Evolutionary conservation across 1,140 invertebrate genomes (phyloP), one percentile per base, ranked within the genome.

Genomic region (Drosophila navojoa): DNA sequence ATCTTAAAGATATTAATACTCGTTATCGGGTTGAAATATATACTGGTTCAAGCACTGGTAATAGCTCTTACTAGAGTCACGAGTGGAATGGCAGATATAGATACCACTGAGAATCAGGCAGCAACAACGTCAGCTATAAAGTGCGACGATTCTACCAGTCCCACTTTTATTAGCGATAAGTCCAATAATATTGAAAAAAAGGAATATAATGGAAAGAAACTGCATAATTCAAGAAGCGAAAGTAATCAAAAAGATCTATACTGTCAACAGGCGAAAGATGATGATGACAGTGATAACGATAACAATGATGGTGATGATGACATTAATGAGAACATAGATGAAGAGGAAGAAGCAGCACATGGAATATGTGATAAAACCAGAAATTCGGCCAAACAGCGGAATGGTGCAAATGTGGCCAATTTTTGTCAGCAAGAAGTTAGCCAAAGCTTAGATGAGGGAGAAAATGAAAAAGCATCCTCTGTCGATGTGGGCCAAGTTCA

Each of bases 31-130:
- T n/a, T 55, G 45, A 10, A 44, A 5, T 19, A 47, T 19, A 16
- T 27, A 22, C 47, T 54, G 35, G n/a, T 35, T 22, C 50, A 42
- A 22, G 47, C 38, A 29, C 9, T 55, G 10, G 3, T 13, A 52
- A 25, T 35, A 9, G 19, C 25, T 50, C 9, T 29, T 7, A 13
- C 38, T 38, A 10, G 35, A 45, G 45, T n/a, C 16, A 19, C 42
- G 66, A 69, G 2, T 38, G 35, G 63, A 44, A 86, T 86, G 82
- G 84, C 76, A 50, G 54, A 42, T 4, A 38, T 38, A 11, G 52
- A 82, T 38, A 67, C 9, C 64, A 60, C 9, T 45, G 3, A 16
- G n/a, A 7, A 45, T 45, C 42, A 15, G 42, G 10, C 5, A 45
- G 5, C 42, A 45, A 40, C 49, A 29, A 19, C 55, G 38, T 47